Base-by-base conservation (phyloP, 2,888 invertebrate genomes). In the Hirtodrosophila duncani region DNA sequence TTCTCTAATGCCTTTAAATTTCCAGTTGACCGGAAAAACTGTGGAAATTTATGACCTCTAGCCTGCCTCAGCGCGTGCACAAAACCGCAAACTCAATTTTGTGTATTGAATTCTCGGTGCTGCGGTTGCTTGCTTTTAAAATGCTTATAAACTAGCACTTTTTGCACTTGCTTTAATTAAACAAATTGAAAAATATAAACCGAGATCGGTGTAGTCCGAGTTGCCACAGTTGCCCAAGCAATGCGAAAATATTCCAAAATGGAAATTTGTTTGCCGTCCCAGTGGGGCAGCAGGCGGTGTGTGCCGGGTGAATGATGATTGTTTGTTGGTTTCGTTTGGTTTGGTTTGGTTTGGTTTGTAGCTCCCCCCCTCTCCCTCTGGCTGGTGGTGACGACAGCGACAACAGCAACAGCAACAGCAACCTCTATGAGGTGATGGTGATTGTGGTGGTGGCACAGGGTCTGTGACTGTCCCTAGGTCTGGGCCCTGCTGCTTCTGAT, bases 111-210 rank as follows among this genome's bases (percentile, higher is more conserved):
- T 58, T n/a, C 74, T 78, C 81, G 72, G 69, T 60, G 56, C 51
- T 72, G 79, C 30, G 74, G 79, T 72, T 49, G 10, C 31, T 7
- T 21, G 16, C 45, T 23, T 24, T 41, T 21, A n/a, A n/a, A n/a
- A n/a, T n/a, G n/a, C n/a, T 41, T 38, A 29, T 38, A n/a, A 23
- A 43, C 52, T 60, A 60, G 44, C 42, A 58, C 42, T 66, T 57
- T 51, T 20, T 24, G 62, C 81, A 77, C 78, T 78, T 78, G 66
- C 78, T 72, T 72, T 81, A 72, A 72, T 72, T 72, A 81, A 78
- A 78, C 81, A 81, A 72, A 72, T 81, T 81, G 81, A 55, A 72
- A 72, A 81, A 72, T 72, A 81, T 74, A 75, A 72, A 60, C 69
- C 78, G 59, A 21, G 50, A 48, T 38, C 69, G 58, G 38, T 57